phyloP scores from a whole-genome alignment of 2,888 invertebrate genomes.

The Carabus problematicus region DNA sequence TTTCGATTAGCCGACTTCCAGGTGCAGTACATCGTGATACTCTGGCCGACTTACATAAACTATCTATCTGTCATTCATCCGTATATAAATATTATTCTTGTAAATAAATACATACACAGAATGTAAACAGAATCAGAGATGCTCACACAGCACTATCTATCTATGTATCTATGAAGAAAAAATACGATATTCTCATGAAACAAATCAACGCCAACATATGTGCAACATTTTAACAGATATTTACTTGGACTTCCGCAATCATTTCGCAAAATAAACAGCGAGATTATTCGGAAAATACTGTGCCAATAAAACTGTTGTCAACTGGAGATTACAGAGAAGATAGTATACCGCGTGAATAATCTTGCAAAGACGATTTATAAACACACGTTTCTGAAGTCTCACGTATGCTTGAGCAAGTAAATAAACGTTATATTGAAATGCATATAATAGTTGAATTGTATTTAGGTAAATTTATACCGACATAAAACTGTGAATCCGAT shows the following conservation, averaged over 20 bases:
- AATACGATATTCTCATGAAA: no score
- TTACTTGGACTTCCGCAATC: no score
- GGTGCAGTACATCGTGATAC: slow-evolving; percentile 5
- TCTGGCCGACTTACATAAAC: background rate
- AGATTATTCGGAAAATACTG: no score
- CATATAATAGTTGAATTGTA: no score
- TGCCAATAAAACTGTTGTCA: no score
- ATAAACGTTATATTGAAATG: no score
- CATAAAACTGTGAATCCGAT: slow-evolving; percentile 45
- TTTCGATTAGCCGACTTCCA: background rate
- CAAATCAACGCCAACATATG: no score
- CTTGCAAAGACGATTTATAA: slow-evolving; percentile 24
- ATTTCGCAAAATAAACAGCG: no score
- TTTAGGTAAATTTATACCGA: slow-evolving; percentile 48
- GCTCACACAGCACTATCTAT: background rate
- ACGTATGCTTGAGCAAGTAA: background rate
- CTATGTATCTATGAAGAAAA: background rate
- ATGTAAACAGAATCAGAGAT: background rate
- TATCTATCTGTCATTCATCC: background rate
- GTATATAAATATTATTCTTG: no score
- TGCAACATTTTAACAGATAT: no score
- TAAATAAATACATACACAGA: no score
- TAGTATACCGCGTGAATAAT: slow-evolving; percentile 14
- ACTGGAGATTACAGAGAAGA: no score
- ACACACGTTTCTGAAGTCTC: slow-evolving; percentile 28